phyloP scores from a whole-genome alignment of 2,888 invertebrate genomes.

The Rhodophaea formosa region DNA sequence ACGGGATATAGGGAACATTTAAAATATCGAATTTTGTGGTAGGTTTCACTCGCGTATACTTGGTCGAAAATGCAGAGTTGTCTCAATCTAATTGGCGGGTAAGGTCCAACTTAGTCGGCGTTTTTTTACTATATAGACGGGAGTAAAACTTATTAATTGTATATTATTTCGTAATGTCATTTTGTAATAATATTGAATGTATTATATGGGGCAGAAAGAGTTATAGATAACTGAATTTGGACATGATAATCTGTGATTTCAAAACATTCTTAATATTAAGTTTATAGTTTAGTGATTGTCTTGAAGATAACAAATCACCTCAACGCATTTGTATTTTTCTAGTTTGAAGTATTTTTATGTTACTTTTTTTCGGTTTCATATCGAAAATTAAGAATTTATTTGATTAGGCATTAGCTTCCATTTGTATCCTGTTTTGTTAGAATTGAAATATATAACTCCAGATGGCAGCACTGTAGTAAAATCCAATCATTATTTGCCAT shows the following conservation, averaged over 20 bases:
- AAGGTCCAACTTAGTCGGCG: too few species aligned
- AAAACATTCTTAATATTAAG: constrained; percentile 23
- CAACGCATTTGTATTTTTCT: constrained; percentile 26
- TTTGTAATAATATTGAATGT: not conserved
- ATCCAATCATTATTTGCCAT: not conserved
- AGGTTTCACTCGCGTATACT: too few species aligned
- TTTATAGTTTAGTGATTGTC: constrained; percentile 11
- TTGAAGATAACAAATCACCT: constrained; percentile 7
- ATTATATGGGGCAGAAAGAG: not conserved
- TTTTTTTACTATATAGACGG: too few species aligned
- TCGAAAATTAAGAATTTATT: not conserved
- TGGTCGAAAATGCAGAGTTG: too few species aligned
- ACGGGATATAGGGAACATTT: too few species aligned
- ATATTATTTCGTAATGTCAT: too few species aligned
- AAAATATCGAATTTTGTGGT: too few species aligned
- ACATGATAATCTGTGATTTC: constrained; percentile 25
- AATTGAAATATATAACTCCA: not conserved
- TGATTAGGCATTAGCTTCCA: not conserved
- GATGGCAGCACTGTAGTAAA: not conserved
- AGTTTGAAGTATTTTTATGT: constrained; percentile 12
- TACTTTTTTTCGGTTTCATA: constrained; percentile 1
- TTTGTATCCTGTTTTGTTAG: not conserved
- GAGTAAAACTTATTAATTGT: too few species aligned
- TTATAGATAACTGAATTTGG: constrained; percentile 4
- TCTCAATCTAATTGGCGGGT: too few species aligned